These are phyloP conservation scores for Tragelaphus scriptus DNA, from an alignment of 2,113 vertebrate species.

Conservation along the genomic window DNA sequence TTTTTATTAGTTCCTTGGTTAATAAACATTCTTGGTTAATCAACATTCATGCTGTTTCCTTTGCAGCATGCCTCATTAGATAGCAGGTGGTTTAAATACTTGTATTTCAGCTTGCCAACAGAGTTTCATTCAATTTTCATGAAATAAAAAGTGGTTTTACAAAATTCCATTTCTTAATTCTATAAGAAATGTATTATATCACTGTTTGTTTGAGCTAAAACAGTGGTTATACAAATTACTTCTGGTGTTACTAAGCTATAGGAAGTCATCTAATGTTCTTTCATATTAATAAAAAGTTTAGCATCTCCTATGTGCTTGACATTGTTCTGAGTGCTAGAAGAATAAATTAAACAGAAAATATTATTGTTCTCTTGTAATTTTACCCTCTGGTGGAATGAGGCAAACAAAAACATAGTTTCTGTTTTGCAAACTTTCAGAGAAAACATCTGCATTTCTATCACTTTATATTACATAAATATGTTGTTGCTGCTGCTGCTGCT, in stretches of 20 bases:
- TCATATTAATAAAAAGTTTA: not conserved
- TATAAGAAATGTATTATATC: not conserved
- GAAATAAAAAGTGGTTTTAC: not conserved
- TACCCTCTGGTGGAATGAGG: not conserved
- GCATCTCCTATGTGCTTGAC: not conserved
- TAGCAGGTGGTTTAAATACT: not conserved
- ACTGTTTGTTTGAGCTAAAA: not conserved
- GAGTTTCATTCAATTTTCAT: not conserved
- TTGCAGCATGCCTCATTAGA: not conserved
- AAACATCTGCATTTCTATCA: not conserved
- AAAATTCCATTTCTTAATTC: not conserved
- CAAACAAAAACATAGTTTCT: not conserved
- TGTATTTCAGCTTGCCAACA: not conserved
- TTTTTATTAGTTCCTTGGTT: not conserved
- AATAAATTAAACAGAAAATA: not conserved
- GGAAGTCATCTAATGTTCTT: not conserved
- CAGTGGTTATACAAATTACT: not conserved
- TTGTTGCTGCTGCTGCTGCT: not conserved
- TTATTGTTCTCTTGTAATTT: not conserved
- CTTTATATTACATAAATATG: not conserved
- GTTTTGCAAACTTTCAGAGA: not conserved
- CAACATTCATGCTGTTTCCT: not conserved
- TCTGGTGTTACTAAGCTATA: not conserved
- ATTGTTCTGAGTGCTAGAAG: not conserved
- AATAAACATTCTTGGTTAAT: not conserved